These are phyloP conservation scores for Tetranychus piercei DNA, from an alignment of 2,888 invertebrate species.

Conservation along the genomic window DNA sequence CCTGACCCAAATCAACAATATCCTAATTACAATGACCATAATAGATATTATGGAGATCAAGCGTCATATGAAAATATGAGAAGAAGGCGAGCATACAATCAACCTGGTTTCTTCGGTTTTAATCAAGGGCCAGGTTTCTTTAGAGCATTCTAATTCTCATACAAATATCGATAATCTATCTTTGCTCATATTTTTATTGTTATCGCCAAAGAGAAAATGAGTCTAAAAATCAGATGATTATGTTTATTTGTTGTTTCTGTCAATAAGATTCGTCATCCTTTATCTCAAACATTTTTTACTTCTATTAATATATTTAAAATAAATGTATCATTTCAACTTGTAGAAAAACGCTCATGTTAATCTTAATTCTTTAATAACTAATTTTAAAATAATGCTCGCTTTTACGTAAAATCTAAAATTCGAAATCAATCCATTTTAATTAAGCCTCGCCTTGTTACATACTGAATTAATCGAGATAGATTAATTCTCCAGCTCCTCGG, in stretches of 20 bases:
- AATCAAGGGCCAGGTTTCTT: not conserved
- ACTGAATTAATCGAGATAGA: not conserved
- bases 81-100: not conserved
- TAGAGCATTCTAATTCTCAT: not conserved
- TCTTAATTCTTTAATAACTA: too few relatives aligned
- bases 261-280: too few relatives aligned
- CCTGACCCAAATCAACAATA: not conserved
- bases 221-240: too few relatives aligned
- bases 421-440: not conserved
- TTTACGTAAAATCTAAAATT: too few relatives aligned
- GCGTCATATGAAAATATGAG: not conserved
- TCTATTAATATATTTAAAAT: too few relatives aligned
- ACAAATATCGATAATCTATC: not conserved
- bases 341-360: too few relatives aligned
- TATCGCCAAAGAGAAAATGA: too few relatives aligned
- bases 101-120: not conserved
- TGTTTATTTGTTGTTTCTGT: too few relatives aligned
- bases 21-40: not conserved
- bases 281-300: too few relatives aligned
- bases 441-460: not conserved
- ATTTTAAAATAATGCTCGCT: too few relatives aligned
- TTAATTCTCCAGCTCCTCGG: not conserved
- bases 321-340: too few relatives aligned
- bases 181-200: too few relatives aligned
- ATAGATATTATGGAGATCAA: not conserved